A percentile compares a stretch with the other conserved stretches of the same genome.
Evolutionary conservation across 2,797 vertebrate species (phyloP).

Genomic region (Denticeps clupeoides): DNA sequence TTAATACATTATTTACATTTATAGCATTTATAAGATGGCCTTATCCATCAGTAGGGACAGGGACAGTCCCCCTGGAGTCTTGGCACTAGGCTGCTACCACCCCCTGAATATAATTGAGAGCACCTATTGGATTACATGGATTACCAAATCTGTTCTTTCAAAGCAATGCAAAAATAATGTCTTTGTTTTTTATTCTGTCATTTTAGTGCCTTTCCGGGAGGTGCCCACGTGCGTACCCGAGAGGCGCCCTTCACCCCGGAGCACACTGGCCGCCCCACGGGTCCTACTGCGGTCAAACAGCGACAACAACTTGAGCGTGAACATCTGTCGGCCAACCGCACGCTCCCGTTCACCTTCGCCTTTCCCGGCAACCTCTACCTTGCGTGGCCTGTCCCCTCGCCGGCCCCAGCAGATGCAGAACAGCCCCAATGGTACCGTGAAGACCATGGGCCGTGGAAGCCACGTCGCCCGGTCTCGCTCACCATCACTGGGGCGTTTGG

Average conservation of each 20-base stretch:
- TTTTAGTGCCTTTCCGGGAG: constrained; percentile 78
- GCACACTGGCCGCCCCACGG: constrained; percentile 68
- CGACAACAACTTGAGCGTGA: constrained; percentile 73
- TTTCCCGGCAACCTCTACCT: constrained; percentile 47
- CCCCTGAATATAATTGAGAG: too few species aligned
- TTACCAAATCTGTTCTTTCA: too few species aligned
- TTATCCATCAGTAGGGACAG: too few species aligned
- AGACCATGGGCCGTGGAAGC: constrained; percentile 66
- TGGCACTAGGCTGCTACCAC: too few species aligned
- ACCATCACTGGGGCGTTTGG: constrained; percentile 69
- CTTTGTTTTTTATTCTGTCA: background rate
- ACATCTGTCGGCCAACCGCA: constrained; percentile 51
- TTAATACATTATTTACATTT: too few species aligned
- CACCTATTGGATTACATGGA: too few species aligned
- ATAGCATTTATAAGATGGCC: too few species aligned
- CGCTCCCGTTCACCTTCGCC: constrained; percentile 21
- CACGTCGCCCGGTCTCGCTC: constrained; percentile 73
- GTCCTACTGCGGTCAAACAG: constrained; percentile 79
- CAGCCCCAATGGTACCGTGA: constrained; percentile 71
- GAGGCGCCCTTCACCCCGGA: constrained; percentile 46
- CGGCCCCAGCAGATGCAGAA: constrained; percentile 70
- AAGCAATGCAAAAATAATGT: background rate
- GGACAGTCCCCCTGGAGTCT: too few species aligned
- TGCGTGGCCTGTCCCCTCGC: constrained; percentile 76
- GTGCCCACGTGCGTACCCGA: too few species aligned